These are phyloP conservation scores for Drosophila novamexicana DNA, from an alignment of 1,140 invertebrate genomes.

Conservation along the genomic window DNA sequence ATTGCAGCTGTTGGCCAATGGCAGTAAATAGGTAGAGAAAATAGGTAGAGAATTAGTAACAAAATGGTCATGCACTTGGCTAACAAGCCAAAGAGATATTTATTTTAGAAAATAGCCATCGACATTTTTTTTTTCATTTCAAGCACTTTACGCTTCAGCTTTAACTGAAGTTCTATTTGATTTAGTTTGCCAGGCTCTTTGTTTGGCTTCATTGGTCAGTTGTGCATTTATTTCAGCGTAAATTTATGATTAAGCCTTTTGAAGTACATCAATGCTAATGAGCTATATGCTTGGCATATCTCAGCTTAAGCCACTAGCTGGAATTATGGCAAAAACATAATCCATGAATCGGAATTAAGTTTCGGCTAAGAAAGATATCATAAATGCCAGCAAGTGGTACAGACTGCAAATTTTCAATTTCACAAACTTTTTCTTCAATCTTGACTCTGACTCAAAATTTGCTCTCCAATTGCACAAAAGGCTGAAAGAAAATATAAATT, in stretches of 20 bases:
- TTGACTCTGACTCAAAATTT: no score
- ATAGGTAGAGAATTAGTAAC: slow-evolving; percentile 70
- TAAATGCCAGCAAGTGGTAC: no score
- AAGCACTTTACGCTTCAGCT: slow-evolving; percentile 66
- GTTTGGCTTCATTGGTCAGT: slow-evolving; percentile 55
- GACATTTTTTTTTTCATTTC: slow-evolving; percentile 33
- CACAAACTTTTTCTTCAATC: not conserved
- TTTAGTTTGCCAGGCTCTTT: slow-evolving; percentile 57
- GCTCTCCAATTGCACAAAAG: no score
- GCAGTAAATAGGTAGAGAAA: slow-evolving; percentile 44
- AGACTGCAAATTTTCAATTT: no score
- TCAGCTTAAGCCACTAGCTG: not conserved
- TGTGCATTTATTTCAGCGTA: slow-evolving; percentile 62
- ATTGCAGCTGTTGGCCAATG: slow-evolving; percentile 72
- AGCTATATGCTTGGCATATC: slow-evolving; percentile 14
- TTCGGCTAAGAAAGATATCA: not conserved
- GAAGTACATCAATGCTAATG: slow-evolving; percentile 46
- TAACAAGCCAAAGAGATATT: slow-evolving; percentile 63
- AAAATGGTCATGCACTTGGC: slow-evolving; percentile 48
- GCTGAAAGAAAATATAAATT: no score
- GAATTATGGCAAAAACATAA: not conserved
- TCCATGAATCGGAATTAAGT: not conserved
- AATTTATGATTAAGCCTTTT: slow-evolving; percentile 60
- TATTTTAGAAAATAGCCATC: slow-evolving; percentile 71
- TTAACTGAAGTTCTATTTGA: slow-evolving; percentile 68